These are phyloP conservation scores for Chydorus sphaericus DNA, from an alignment of 2,888 invertebrate species.

Conservation along the genomic window DNA sequence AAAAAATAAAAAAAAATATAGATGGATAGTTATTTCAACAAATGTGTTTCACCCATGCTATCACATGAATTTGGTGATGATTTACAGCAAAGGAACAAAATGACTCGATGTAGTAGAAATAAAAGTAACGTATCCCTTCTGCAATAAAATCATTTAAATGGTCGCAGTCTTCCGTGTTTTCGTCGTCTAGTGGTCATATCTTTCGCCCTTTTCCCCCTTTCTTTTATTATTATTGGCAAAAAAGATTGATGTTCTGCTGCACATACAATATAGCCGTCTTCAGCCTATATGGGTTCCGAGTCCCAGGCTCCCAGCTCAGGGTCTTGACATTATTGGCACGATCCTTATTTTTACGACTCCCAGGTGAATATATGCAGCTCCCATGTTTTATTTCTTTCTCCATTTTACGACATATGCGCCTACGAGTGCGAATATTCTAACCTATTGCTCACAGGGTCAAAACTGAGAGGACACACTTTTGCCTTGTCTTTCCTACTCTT, in stretches of 20 bases:
- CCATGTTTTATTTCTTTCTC: neutral
- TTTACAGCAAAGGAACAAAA: neutral
- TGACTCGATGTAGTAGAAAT: neutral
- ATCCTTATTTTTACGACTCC: neutral
- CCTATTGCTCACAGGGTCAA: no score
- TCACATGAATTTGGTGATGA: neutral
- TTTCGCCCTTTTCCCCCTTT: neutral
- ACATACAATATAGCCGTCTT: no score
- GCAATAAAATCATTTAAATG: neutral
- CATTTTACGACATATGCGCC: no score
- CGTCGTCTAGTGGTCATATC: neutral
- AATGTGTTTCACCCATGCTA: neutral
- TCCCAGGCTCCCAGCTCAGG: no score
- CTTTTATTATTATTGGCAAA: neutral
- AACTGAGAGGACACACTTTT: no score
- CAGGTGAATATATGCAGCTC: neutral
- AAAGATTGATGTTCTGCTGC: no score
- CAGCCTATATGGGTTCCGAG: no score
- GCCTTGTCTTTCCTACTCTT: no score
- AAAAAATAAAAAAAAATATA: no score
- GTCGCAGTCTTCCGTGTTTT: neutral
- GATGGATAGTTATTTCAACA: neutral
- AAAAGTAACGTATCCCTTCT: neutral
- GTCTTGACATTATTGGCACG: constrained; percentile 6
- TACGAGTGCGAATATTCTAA: no score